Percentiles rank a stretch among this genome's conserved stretches.
phyloP scores from a whole-genome alignment of 2,797 vertebrate species.

The Bradypodion pumilum region DNA sequence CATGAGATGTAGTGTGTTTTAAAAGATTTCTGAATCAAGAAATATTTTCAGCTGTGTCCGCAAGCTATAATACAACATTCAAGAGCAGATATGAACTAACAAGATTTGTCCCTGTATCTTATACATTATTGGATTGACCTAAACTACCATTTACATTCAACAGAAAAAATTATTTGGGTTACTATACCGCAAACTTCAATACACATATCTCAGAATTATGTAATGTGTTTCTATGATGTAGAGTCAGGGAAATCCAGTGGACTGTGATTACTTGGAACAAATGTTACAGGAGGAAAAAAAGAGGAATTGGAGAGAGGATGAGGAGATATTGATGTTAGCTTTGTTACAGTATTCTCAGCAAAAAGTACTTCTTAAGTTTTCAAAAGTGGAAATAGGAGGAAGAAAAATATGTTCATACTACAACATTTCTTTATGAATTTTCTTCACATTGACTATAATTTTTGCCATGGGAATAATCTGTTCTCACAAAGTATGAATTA shows the following conservation, averaged over 20 bases:
- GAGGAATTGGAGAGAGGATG: not conserved
- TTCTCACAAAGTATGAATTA: conserved; percentile 19
- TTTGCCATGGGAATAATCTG: not conserved
- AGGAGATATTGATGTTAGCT: not conserved
- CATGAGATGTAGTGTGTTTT: not conserved
- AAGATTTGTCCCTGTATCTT: not conserved
- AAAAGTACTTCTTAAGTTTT: conserved; percentile 8
- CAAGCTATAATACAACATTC: not conserved
- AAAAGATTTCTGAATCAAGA: not conserved
- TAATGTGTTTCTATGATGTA: not conserved
- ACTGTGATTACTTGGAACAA: not conserved
- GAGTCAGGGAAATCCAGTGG: not conserved
- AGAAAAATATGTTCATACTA: conserved; percentile 3
- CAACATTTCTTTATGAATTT: not conserved
- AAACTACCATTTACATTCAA: not conserved
- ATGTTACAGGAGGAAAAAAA: not conserved
- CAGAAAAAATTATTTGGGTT: not conserved
- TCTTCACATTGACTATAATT: not conserved
- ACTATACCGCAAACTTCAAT: not conserved
- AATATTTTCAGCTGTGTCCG: not conserved
- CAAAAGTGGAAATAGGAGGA: not conserved
- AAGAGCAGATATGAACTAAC: not conserved
- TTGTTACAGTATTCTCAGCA: not conserved
- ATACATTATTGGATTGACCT: not conserved
- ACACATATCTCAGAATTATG: not conserved